Percentiles rank a stretch among this genome's conserved stretches.
These are phyloP conservation scores for Plagodis pulveraria DNA, from an alignment of 2,888 invertebrate species.

Conservation along the genomic window DNA sequence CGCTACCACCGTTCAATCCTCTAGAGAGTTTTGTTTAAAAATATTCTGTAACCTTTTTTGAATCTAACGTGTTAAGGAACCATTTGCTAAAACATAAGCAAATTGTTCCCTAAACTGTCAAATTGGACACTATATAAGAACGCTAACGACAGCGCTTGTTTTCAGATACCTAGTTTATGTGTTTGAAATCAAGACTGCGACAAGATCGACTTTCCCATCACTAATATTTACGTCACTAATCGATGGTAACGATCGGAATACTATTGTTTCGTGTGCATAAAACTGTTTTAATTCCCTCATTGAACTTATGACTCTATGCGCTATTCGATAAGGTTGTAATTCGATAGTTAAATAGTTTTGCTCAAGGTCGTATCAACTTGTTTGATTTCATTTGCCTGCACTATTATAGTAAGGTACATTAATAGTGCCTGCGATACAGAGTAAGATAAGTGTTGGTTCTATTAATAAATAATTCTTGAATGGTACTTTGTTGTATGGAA, in stretches of 20 bases:
- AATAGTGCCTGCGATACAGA: background rate
- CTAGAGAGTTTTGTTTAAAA: too few species aligned
- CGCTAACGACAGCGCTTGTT: too few species aligned
- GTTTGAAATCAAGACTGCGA: background rate
- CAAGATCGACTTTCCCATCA: constrained; percentile 23
- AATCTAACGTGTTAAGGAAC: too few species aligned
- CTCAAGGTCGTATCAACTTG: constrained; percentile 46
- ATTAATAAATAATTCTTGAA: too few species aligned
- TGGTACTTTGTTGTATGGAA: too few species aligned
- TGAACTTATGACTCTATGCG: constrained; percentile 35
- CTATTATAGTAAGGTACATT: constrained; percentile 9
- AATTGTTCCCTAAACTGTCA: too few species aligned
- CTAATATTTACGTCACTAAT: constrained; percentile 60
- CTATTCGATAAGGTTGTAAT: constrained; percentile 15
- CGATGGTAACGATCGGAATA: constrained; percentile 58
- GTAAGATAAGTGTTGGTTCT: too few species aligned
- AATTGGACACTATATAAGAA: too few species aligned
- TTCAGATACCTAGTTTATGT: too few species aligned
- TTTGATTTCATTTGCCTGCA: constrained; percentile 32
- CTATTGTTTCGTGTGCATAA: constrained; percentile 57
- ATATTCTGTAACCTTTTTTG: too few species aligned
- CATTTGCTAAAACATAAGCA: too few species aligned
- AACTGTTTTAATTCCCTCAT: constrained; percentile 30
- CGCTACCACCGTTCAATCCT: too few species aligned
- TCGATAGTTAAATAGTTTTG: constrained; percentile 21